A percentile compares a stretch with the other conserved stretches of the same genome.
These are phyloP conservation scores for Crotophaga sulcirostris DNA, from an alignment of 2,113 vertebrate genomes.

Conservation along the genomic window DNA sequence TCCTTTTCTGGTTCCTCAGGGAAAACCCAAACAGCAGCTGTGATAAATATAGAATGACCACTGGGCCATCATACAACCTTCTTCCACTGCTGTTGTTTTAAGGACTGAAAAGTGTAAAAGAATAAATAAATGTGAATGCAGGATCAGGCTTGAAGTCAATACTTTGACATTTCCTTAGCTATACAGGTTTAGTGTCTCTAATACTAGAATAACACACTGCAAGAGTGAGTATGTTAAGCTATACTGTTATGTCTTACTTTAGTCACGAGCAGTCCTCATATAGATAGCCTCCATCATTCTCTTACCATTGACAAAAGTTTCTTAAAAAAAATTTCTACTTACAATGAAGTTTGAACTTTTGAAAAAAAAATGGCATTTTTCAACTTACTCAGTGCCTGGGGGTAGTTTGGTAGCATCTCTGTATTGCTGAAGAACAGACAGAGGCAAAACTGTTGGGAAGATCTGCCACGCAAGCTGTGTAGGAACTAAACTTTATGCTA, in stretches of 20 bases:
- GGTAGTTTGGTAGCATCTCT: neutral
- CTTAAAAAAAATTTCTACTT: neutral
- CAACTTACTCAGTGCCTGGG: neutral
- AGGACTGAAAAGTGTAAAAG: neutral
- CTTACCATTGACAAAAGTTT: neutral
- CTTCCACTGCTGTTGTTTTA: neutral
- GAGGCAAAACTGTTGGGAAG: neutral
- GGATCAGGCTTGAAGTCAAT: neutral
- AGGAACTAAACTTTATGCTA: neutral
- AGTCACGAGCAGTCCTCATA: neutral
- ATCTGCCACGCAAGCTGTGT: neutral
- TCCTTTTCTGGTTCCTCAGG: neutral
- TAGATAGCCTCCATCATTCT: neutral
- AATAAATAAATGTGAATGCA: neutral
- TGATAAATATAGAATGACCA: neutral
- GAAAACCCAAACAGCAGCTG: neutral
- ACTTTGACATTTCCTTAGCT: neutral
- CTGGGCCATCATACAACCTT: neutral
- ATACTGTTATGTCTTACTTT: neutral
- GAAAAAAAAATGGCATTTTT: neutral
- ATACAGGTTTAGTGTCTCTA: neutral
- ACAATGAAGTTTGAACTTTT: neutral
- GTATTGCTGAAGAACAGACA: accelerated
- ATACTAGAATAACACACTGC: neutral
- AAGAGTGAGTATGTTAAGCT: neutral